These are phyloP conservation scores for Brachionus asplanchnoidis DNA, from an alignment of 1,140 invertebrate species.

Conservation along the genomic window DNA sequence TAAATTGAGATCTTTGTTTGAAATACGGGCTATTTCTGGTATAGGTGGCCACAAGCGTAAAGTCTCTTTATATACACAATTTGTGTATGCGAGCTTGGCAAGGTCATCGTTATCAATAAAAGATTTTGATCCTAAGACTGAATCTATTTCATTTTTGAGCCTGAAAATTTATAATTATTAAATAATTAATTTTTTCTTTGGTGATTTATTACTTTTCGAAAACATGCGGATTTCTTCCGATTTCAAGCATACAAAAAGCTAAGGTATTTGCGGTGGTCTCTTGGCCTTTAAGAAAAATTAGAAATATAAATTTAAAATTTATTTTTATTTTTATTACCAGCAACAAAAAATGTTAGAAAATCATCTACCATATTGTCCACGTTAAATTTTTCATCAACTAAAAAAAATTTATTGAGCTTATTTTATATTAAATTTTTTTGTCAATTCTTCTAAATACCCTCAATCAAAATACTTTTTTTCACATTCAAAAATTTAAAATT, in stretches of 20 bases:
- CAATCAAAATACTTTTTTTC: too few species aligned
- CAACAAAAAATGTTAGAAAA: constrained; percentile 41
- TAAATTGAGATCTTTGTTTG: background rate
- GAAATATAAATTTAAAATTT: background rate
- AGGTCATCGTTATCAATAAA: background rate
- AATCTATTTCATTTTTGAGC: constrained; percentile 9
- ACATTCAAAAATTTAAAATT: too few species aligned
- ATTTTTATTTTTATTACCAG: constrained; percentile 11
- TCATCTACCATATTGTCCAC: constrained; percentile 32
- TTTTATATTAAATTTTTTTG: too few species aligned
- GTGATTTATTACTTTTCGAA: background rate
- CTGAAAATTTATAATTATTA: background rate
- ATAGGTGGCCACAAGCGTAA: constrained; percentile 34
- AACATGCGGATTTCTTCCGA: constrained; percentile 31
- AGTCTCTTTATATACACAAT: constrained; percentile 39
- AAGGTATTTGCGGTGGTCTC: constrained; percentile 34
- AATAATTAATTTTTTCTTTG: background rate
- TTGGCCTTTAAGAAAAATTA: constrained; percentile 28
- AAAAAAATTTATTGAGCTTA: background rate
- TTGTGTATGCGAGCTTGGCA: background rate
- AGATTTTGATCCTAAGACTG: background rate
- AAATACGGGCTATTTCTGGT: constrained; percentile 21
- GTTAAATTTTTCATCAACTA: constrained; percentile 24
- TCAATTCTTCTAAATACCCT: too few species aligned
- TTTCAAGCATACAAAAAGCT: constrained; percentile 22